A percentile compares a stretch with the other conserved stretches of the same genome.
Conservation (phyloP, 2,797 vertebrate genomes). For the Peromyscus aztecus region DNA sequence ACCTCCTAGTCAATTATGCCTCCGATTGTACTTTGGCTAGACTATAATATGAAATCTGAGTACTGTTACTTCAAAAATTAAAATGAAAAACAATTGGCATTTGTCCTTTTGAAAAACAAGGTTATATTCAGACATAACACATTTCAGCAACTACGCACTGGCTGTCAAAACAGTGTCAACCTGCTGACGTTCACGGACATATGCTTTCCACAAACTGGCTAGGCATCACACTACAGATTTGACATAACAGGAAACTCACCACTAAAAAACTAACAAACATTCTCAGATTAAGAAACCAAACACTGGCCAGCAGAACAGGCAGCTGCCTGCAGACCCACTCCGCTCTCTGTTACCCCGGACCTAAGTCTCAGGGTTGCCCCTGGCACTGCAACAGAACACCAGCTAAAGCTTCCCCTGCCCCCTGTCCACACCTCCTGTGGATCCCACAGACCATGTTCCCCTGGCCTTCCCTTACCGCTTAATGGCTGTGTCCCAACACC, state of each 20-base stretch:
- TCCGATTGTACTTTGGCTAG: background rate
- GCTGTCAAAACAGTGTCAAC: constrained; percentile 53
- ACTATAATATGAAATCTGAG: constrained; percentile 45
- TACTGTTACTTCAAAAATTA: constrained; percentile 32
- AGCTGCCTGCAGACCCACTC: background rate
- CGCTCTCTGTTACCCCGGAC: background rate
- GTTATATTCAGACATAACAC: background rate
- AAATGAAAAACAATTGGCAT: constrained; percentile 61
- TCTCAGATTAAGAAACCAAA: constrained; percentile 59
- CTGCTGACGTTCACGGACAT: constrained; percentile 67
- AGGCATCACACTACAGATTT: constrained; percentile 53
- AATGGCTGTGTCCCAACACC: background rate
- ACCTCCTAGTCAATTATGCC: constrained; percentile 28
- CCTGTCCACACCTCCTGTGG: background rate
- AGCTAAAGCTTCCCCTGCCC: background rate
- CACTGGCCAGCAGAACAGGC: background rate
- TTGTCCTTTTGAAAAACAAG: constrained; percentile 37
- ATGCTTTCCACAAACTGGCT: constrained; percentile 57
- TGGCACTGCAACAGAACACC: background rate
- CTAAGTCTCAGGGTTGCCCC: background rate
- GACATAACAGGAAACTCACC: constrained; percentile 65
- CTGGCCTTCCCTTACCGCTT: background rate
- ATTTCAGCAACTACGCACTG: constrained; percentile 25
- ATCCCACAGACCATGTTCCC: background rate
- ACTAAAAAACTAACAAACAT: constrained; percentile 18